Conservation (phyloP, 2,888 invertebrate genomes). For the Torymus tubicola region DNA sequence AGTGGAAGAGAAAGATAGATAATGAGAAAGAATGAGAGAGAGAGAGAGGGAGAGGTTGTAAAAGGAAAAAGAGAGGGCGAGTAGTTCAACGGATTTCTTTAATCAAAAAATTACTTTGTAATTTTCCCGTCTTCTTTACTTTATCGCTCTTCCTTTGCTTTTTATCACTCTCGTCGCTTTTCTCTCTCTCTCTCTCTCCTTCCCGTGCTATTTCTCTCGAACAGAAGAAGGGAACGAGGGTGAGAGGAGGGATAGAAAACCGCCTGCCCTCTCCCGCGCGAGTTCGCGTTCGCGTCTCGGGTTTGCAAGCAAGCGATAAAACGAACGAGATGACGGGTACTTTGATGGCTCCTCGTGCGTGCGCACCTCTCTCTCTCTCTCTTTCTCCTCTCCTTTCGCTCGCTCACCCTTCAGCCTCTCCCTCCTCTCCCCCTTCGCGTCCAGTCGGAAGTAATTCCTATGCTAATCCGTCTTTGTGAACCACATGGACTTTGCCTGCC, state of each 20-base stretch:
- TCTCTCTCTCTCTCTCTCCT: not conserved
- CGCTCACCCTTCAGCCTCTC: conserved; percentile 54
- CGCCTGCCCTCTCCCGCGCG: too few species aligned
- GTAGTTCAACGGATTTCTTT: conserved; percentile 17
- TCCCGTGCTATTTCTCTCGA: too few species aligned
- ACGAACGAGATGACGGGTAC: conserved; percentile 57
- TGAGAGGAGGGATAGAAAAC: not conserved
- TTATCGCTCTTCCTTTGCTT: conserved; percentile 15
- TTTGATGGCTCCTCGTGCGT: conserved; percentile 59
- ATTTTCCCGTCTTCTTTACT: conserved; percentile 43
- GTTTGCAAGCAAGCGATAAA: conserved; percentile 43
- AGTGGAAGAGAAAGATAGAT: not conserved
- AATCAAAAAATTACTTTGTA: conserved; percentile 51
- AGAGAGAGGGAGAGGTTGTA: not conserved
- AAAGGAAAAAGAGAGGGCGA: not conserved
- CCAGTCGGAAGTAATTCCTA: conserved; percentile 68
- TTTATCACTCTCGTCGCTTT: not conserved
- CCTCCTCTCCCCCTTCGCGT: conserved; percentile 56
- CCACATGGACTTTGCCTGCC: conserved; percentile 44
- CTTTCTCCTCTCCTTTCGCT: conserved; percentile 58
- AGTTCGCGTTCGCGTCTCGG: not conserved
- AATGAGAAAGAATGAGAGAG: not conserved
- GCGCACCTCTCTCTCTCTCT: not conserved
- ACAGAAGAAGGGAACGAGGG: not conserved
- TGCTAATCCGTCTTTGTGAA: conserved; percentile 71